phyloP scores from a whole-genome alignment of 2,113 vertebrate species.

The Heptranchias perlo region DNA sequence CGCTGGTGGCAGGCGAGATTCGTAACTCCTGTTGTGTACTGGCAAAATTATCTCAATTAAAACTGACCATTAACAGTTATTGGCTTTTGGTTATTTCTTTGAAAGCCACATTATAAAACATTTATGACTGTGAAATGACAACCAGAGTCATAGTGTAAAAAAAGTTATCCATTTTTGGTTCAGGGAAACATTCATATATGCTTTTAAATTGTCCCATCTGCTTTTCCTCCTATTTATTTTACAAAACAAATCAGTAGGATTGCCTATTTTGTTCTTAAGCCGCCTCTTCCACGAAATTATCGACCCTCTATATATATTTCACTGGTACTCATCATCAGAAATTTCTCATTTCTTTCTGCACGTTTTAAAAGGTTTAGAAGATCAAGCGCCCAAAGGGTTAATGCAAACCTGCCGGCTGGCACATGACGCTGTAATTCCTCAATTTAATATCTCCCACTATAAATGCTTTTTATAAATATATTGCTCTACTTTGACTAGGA shows the following conservation, averaged over 20 bases:
- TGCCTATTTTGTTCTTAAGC: background rate
- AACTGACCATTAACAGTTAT: background rate
- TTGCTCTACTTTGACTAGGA: background rate
- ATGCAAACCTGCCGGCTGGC: background rate
- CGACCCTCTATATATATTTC: background rate
- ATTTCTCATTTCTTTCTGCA: background rate
- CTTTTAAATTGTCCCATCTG: background rate
- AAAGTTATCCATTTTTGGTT: background rate
- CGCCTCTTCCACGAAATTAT: background rate
- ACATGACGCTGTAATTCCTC: background rate
- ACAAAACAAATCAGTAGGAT: background rate
- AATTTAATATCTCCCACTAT: slow-evolving; percentile 29
- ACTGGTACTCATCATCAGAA: background rate
- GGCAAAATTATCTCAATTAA: background rate
- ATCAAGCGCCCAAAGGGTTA: background rate
- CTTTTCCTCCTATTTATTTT: background rate
- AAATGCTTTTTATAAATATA: slow-evolving; percentile 14
- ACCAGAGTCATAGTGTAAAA: background rate
- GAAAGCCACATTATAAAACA: background rate
- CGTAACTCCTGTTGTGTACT: background rate
- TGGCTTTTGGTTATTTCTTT: background rate
- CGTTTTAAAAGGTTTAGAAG: background rate
- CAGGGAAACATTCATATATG: background rate
- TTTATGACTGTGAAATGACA: background rate
- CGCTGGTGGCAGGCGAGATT: background rate